phyloP scores from a whole-genome alignment of 35 echinoderm and acorn worm species.

The Lytechinus pictus region DNA sequence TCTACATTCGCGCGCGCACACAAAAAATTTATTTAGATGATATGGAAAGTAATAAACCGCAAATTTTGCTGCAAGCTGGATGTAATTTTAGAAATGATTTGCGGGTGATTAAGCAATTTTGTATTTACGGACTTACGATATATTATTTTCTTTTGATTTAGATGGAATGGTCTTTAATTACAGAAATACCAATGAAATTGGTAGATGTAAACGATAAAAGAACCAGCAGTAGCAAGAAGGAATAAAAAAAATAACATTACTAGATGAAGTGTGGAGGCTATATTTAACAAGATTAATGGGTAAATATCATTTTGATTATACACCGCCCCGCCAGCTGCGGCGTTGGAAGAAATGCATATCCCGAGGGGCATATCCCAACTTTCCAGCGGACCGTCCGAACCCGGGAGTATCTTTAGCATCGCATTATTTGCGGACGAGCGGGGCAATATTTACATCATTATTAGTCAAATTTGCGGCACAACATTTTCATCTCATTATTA shows the following conservation, averaged over 20 bases:
- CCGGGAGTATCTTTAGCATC: not conserved
- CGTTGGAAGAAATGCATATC: not conserved
- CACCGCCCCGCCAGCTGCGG: conserved; percentile 1
- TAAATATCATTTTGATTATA: not conserved
- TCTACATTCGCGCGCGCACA: no score
- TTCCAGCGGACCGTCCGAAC: not conserved
- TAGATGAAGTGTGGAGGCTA: not conserved
- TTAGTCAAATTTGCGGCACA: not conserved
- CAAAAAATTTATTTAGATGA: no score
- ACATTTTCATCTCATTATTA: not conserved
- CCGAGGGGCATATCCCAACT: not conserved
- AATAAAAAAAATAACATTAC: not conserved
- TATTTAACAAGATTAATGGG: not conserved
- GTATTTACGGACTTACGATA: no score
- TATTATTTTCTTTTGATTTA: no score
- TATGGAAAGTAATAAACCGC: no score
- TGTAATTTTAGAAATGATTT: no score
- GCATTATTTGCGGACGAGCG: not conserved
- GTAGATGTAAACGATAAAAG: no score
- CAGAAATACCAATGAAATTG: no score
- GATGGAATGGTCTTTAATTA: not conserved
- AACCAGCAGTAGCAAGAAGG: not conserved
- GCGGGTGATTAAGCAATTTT: no score
- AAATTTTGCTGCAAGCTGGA: no score
- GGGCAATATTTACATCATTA: not conserved